Percentiles rank a stretch among this genome's conserved stretches.
Conservation (phyloP, 1,140 invertebrate species). For the Drosophila grimshawi region DNA sequence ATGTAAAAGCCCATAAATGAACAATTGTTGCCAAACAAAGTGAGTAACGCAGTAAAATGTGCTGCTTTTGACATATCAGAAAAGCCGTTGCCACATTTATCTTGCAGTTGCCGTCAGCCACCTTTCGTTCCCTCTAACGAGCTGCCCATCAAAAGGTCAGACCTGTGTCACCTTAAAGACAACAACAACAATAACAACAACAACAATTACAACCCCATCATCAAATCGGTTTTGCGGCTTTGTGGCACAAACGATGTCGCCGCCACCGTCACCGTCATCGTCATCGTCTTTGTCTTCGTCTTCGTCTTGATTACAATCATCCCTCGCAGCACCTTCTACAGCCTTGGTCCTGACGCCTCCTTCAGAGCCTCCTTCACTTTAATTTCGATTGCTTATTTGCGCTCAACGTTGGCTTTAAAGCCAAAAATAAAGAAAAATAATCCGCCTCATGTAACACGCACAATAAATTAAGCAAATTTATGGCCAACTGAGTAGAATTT, state of each 20-base stretch:
- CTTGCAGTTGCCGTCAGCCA: not conserved
- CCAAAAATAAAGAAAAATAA: conserved; percentile 26
- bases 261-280: not conserved
- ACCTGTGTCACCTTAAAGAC: conserved; percentile 41
- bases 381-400: conserved; percentile 36
- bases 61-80: conserved; percentile 28
- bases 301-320: too few species aligned
- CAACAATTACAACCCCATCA: conserved; percentile 45
- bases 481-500: conserved; percentile 33
- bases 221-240: conserved; percentile 77
- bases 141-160: conserved; percentile 47
- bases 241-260: conserved; percentile 39
- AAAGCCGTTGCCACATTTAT: conserved; percentile 11
- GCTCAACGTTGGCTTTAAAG: conserved; percentile 40
- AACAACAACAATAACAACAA: conserved; percentile 20
- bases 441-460: conserved; percentile 48
- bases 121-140: conserved; percentile 16
- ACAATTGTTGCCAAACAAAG: conserved; percentile 18
- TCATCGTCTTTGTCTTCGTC: not conserved
- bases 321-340: too few species aligned
- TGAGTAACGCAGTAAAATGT: conserved; percentile 37
- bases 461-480: conserved; percentile 82
- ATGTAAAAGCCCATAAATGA: not conserved
- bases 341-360: not conserved
- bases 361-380: conserved; percentile 26